Evolutionary conservation across 64 coral and sea anemone genomes (phyloP).

Genomic region (Cladopsammia gracilis): DNA sequence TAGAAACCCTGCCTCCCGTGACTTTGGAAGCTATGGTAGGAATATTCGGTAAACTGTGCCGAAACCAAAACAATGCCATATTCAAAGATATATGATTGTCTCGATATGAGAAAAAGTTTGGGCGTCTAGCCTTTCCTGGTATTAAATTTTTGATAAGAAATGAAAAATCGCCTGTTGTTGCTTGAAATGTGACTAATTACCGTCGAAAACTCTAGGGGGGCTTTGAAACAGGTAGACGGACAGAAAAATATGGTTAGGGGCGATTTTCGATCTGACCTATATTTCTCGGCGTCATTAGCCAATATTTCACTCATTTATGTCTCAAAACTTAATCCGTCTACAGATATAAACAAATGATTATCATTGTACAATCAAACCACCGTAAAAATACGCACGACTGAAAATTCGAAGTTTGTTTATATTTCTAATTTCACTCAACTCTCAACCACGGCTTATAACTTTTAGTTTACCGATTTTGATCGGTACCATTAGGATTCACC

Average conservation of each 20-base stretch:
- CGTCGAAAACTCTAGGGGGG: not conserved
- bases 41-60: not conserved
- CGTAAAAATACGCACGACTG: not conserved
- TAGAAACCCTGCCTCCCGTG: not conserved
- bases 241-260: not conserved
- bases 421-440: not conserved
- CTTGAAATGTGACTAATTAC: conserved; percentile 16
- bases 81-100: not conserved
- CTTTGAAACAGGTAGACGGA: not conserved
- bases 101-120: not conserved
- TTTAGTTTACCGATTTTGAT: not conserved
- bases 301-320: not conserved
- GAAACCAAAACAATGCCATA: not conserved
- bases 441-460: not conserved
- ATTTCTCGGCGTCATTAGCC: not conserved
- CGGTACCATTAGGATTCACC: not conserved
- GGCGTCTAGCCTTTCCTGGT: not conserved
- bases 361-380: not conserved
- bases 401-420: not conserved
- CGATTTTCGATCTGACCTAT: not conserved
- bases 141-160: not conserved
- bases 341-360: not conserved
- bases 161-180: not conserved
- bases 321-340: not conserved
- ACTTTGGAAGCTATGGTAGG: not conserved